Evolutionary conservation across 2,888 invertebrate species (phyloP), one percentile per base, ranked within the genome.

Genomic region (Volucella zonaria): DNA sequence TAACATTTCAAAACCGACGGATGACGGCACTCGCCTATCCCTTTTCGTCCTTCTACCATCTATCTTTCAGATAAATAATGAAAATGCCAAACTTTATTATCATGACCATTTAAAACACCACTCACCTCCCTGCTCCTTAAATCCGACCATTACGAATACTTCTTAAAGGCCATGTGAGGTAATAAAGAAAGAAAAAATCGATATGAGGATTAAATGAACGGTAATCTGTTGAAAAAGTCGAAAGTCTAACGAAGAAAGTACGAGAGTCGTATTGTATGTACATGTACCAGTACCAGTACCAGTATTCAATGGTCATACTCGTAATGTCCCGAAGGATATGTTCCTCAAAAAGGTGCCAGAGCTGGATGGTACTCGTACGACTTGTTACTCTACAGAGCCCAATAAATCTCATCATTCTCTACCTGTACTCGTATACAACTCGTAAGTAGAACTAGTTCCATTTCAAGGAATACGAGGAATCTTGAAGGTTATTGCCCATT

Each of bases 21-120:
- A 12, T 18, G 14, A 8, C 49, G 51, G 9, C 11, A 15, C 14
- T 31, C 18, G 38, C 8, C n/a, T 23, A 11, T 49, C 43, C 49
- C 15, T 18, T 31, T 42, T 38, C 71, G 47, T 62, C 68, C 15
- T 70, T 6, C 4, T 1, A 6, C 31, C 49, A 3, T 45, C 58
- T 59, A 49, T 56, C 38, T 6, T 31, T 58, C 61, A 64, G 54
- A 76, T 83, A 76, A 76, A 71, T 76, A 75, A 85, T 80, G 59
- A 79, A 74, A 85, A 76, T 85, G 59, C 66, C 70, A 79, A 79
- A 80, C 71, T 80, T 80, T 85, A 85, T 76, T 80, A 80, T 83
- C 54, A 66, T 80, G 75, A 70, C 70, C 79, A 79, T 59, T 74
- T 74, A 75, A 82, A 52, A 56, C 59, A 62, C 56, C 18, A 38